These are phyloP conservation scores for Luperina nickerlii DNA, from an alignment of 2,888 invertebrate genomes.

Conservation along the genomic window DNA sequence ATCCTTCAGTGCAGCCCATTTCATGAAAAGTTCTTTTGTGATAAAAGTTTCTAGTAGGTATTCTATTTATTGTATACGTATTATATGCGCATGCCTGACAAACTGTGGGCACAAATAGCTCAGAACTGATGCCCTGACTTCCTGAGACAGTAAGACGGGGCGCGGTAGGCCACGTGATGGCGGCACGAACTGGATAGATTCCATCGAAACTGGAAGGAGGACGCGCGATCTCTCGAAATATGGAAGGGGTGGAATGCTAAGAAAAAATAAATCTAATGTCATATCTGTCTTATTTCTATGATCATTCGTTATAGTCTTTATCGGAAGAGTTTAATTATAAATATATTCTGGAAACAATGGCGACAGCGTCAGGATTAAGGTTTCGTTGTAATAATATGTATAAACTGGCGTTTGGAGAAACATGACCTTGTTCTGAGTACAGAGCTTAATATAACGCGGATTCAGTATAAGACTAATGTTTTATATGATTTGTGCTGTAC, in stretches of 20 bases:
- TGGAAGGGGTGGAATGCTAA: not conserved
- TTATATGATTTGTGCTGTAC: not conserved
- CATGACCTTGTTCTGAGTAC: slow-evolving; percentile 53
- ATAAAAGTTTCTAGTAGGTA: no score
- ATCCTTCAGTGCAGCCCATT: no score
- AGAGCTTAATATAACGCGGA: slow-evolving; percentile 33
- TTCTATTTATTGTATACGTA: no score
- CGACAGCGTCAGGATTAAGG: slow-evolving; percentile 45
- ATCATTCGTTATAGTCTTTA: slow-evolving; percentile 22
- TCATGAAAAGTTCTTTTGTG: no score
- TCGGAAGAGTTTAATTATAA: slow-evolving; percentile 57
- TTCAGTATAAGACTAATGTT: slow-evolving; percentile 14
- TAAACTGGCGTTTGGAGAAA: slow-evolving; percentile 51
- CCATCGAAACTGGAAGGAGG: not conserved
- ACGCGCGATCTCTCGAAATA: not conserved
- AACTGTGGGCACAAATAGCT: not conserved
- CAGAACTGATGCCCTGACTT: not conserved
- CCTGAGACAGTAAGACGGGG: not conserved
- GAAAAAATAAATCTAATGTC: not conserved
- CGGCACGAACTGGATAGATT: not conserved
- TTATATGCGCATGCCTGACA: no score
- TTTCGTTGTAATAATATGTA: slow-evolving; percentile 59
- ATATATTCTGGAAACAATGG: slow-evolving; percentile 60
- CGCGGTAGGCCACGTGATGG: not conserved
- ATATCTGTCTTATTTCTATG: slow-evolving; percentile 19